Conservation (phyloP, 2,888 invertebrate species). For the Xestia xanthographa region DNA sequence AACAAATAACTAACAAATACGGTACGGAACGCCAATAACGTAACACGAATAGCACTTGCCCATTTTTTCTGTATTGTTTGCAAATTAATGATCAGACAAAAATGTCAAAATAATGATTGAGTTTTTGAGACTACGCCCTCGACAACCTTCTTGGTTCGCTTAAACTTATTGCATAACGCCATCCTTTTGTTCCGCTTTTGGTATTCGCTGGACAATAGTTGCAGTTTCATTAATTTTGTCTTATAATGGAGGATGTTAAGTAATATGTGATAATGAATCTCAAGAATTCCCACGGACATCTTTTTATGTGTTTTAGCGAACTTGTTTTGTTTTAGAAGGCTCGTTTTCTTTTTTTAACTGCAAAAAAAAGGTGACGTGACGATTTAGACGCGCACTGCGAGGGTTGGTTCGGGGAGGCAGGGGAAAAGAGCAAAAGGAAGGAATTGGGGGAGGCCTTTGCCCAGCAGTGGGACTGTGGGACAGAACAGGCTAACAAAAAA, state of each 20-base stretch:
- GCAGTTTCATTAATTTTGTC: slow-evolving; percentile 37
- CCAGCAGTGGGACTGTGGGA: too few species aligned
- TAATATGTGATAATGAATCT: slow-evolving; percentile 35
- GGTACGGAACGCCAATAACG: slow-evolving; percentile 10
- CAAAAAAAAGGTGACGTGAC: too few species aligned
- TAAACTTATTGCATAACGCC: slow-evolving; percentile 57
- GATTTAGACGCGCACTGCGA: too few species aligned
- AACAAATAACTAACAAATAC: not conserved
- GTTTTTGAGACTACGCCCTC: slow-evolving; percentile 33
- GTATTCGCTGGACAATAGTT: slow-evolving; percentile 46
- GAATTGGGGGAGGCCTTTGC: too few species aligned
- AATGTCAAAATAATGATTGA: slow-evolving; percentile 70
- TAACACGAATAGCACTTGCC: not conserved
- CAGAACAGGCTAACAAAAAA: too few species aligned
- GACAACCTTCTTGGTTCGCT: slow-evolving; percentile 32
- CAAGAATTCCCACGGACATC: slow-evolving; percentile 39
- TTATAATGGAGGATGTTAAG: slow-evolving; percentile 42
- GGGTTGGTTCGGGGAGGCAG: too few species aligned
- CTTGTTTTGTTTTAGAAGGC: slow-evolving; percentile 11
- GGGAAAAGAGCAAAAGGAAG: too few species aligned
- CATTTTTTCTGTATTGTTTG: slow-evolving; percentile 60
- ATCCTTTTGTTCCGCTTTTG: slow-evolving; percentile 60
- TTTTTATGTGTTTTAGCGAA: slow-evolving; percentile 13
- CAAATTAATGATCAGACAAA: slow-evolving; percentile 67
- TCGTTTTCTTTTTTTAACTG: slow-evolving; percentile 6